phyloP scores from a whole-genome alignment of 2,113 vertebrate genomes.

The Pterophyllum scalare region DNA sequence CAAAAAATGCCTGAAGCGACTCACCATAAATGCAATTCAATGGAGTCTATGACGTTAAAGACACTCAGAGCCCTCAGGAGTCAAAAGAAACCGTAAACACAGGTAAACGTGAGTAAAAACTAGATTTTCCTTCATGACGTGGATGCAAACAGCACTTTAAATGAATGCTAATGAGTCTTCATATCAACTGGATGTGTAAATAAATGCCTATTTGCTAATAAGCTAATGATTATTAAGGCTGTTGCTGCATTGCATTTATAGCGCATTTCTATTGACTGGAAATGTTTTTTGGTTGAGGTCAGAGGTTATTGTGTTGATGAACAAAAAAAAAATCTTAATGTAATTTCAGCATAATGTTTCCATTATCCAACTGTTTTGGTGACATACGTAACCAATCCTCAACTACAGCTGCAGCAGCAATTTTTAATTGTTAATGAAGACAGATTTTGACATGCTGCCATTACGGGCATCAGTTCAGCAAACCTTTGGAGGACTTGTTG shows the following conservation, averaged over 20 bases:
- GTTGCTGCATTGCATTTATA: not conserved
- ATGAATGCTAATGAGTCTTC: not conserved
- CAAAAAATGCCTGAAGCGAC: not conserved
- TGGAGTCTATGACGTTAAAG: not conserved
- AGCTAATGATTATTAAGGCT: not conserved
- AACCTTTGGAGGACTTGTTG: conserved; percentile 4
- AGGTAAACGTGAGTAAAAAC: too few species aligned
- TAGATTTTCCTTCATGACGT: not conserved
- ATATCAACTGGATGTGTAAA: not conserved
- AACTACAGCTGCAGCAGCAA: not conserved
- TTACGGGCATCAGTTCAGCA: not conserved
- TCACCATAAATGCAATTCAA: not conserved
- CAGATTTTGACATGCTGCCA: not conserved
- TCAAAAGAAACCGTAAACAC: not conserved
- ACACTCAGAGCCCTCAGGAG: not conserved
- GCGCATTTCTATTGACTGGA: not conserved
- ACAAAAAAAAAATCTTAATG: not conserved
- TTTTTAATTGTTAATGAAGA: not conserved
- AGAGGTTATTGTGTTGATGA: too few species aligned
- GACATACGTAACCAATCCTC: not conserved
- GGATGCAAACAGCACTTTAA: not conserved
- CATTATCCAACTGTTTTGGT: not conserved
- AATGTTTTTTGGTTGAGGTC: not conserved
- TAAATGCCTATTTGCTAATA: not conserved
- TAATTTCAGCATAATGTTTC: not conserved